These are phyloP conservation scores for Boulengeromyrus knoepffleri DNA, from an alignment of 2,113 vertebrate species.

Conservation along the genomic window DNA sequence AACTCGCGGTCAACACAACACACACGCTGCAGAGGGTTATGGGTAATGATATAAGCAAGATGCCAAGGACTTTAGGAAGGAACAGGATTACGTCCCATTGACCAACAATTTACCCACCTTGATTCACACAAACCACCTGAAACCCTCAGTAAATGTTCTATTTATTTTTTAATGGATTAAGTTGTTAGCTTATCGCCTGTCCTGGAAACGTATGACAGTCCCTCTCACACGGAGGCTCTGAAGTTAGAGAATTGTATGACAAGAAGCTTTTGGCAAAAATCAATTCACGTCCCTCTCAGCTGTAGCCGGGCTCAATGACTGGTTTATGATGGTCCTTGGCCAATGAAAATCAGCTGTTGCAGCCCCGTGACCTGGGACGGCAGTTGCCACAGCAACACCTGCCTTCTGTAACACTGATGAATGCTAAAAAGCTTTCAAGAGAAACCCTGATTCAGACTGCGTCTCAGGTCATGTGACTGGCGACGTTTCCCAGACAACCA, in stretches of 20 bases:
- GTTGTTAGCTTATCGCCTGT: neutral
- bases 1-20: neutral
- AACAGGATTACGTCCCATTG: neutral
- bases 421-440: neutral
- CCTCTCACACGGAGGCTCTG: neutral
- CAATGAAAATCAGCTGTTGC: neutral
- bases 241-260: neutral
- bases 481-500: neutral
- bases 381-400: constrained; percentile 6
- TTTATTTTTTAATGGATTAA: neutral
- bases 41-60: neutral
- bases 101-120: neutral
- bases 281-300: neutral
- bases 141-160: neutral
- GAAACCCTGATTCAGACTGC: neutral
- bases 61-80: neutral
- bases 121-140: neutral
- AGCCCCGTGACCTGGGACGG: neutral
- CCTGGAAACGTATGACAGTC: neutral
- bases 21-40: neutral
- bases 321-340: neutral
- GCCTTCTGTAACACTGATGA: neutral
- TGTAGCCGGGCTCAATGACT: neutral
- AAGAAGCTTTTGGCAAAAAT: neutral
- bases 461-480: neutral